These are phyloP conservation scores for Linurgus olivaceus DNA, from an alignment of 2,797 vertebrate genomes.

Conservation along the genomic window DNA sequence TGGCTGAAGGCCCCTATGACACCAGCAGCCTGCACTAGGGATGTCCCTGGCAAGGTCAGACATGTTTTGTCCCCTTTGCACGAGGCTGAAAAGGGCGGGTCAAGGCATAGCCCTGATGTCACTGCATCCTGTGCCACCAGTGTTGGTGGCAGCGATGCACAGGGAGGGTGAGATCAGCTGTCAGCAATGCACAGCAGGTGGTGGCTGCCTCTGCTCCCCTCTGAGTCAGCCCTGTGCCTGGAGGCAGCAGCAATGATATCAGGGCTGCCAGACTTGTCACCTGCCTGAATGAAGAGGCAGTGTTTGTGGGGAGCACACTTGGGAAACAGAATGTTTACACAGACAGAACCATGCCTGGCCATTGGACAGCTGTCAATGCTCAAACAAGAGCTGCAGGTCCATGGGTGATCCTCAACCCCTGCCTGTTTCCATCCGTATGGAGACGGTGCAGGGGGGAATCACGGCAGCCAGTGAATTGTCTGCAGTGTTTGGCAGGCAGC, in stretches of 20 bases:
- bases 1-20: background rate
- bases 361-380: background rate
- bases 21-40: background rate
- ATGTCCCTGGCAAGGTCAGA: background rate
- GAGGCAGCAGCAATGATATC: background rate
- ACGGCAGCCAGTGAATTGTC: accelerated
- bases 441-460: background rate
- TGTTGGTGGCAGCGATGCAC: accelerated
- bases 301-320: background rate
- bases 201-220: background rate
- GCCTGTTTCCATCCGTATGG: background rate
- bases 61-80: background rate
- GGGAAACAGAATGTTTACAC: background rate
- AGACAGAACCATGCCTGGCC: background rate
- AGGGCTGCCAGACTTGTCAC: background rate
- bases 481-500: background rate
- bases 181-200: background rate
- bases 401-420: accelerated
- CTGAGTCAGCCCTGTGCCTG: background rate
- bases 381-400: background rate
- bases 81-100: background rate
- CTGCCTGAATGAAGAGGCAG: background rate
- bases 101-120: background rate
- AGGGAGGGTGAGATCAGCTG: background rate
- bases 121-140: too few species aligned